Conservation (phyloP, 2,113 vertebrate genomes). For the Hippopotamus amphibius region DNA sequence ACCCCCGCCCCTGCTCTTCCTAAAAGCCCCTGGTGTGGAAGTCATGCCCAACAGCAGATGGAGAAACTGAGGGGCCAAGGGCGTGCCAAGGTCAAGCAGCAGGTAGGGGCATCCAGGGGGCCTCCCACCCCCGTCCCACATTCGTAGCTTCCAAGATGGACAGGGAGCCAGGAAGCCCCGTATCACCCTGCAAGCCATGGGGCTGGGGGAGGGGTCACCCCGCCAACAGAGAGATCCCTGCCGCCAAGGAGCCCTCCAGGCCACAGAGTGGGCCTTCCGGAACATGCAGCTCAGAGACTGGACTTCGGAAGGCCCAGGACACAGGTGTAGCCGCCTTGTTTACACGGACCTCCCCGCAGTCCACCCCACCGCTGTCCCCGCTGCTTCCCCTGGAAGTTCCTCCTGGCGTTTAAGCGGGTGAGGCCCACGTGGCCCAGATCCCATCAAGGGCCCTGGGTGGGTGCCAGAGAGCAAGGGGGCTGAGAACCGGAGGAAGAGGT, state of each 20-base stretch:
- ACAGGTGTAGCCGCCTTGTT: background rate
- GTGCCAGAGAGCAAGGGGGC: slow-evolving; percentile 69
- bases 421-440: slow-evolving; percentile 5
- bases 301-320: slow-evolving; percentile 52
- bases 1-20: background rate
- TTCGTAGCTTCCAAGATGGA: background rate
- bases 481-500: background rate
- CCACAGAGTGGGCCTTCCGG: background rate
- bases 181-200: background rate
- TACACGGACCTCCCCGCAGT: background rate
- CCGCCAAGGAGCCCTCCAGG: background rate
- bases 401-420: slow-evolving; percentile 29
- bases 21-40: background rate
- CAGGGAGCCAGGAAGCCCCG: background rate
- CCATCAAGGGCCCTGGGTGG: background rate
- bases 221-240: background rate
- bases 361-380: background rate
- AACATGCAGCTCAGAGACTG: background rate
- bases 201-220: background rate
- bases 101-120: background rate
- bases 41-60: background rate
- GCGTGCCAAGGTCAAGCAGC: slow-evolving; percentile 13
- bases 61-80: slow-evolving; percentile 5
- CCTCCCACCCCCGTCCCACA: background rate
- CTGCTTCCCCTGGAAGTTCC: background rate